Evolutionary conservation across 2,888 invertebrate species (phyloP).

Genomic region (Drosophila lutescens): DNA sequence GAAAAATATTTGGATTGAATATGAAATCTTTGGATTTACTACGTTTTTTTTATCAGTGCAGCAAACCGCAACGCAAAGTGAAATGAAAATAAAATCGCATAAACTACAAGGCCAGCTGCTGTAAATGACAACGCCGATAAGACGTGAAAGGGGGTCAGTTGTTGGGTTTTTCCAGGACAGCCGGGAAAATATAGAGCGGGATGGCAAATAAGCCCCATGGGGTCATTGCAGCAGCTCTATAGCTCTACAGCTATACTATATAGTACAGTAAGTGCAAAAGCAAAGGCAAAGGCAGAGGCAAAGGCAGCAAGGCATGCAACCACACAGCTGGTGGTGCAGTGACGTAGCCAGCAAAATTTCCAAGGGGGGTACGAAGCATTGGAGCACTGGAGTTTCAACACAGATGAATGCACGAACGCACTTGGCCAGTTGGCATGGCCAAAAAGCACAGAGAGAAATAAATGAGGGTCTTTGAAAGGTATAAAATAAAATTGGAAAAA

Average conservation of each 20-base stretch:
- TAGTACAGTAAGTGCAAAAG: constrained; percentile 2
- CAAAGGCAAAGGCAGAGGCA: constrained; percentile 23
- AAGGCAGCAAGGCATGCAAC: constrained; percentile 44
- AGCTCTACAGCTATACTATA: neutral
- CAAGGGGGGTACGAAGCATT: neutral
- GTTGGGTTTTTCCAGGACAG: neutral
- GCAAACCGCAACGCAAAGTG: constrained; percentile 57
- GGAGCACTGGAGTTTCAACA: constrained; percentile 13
- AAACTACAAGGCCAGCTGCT: constrained; percentile 49
- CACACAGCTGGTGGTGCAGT: constrained; percentile 26
- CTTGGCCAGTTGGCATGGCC: constrained; percentile 41
- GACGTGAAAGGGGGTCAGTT: constrained; percentile 36
- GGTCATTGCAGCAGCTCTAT: constrained; percentile 23
- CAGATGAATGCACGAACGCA: constrained; percentile 49
- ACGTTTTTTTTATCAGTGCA: too few relatives aligned
- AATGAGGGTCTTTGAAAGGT: neutral
- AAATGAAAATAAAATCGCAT: constrained; percentile 63
- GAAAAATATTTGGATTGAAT: too few relatives aligned
- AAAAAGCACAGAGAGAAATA: constrained; percentile 7
- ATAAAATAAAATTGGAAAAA: neutral
- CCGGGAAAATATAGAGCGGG: neutral
- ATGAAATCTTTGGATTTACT: too few relatives aligned
- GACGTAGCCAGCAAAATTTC: neutral
- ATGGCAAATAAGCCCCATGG: constrained; percentile 40
- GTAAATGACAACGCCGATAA: constrained; percentile 61